Percentiles rank a stretch among this genome's conserved stretches.
These are phyloP conservation scores for Agrypnus murinus DNA, from an alignment of 2,888 invertebrate genomes.

Conservation along the genomic window DNA sequence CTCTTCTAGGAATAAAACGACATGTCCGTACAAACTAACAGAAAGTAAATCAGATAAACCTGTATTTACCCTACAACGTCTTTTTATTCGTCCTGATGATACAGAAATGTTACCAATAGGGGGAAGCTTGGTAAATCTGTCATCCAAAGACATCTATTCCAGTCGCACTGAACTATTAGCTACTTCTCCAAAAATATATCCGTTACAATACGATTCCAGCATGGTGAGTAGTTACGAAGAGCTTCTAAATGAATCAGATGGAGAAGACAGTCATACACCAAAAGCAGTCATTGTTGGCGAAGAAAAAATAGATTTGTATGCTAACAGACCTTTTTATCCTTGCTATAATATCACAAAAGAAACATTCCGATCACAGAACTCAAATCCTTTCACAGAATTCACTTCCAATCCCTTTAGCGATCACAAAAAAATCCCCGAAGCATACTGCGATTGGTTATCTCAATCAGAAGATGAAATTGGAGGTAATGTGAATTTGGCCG, in stretches of 20 bases:
- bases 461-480: conserved; percentile 62
- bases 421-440: conserved; percentile 62
- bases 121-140: conserved; percentile 36
- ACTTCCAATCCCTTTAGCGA: conserved; percentile 55
- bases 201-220: conserved; percentile 62
- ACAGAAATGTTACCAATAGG: conserved; percentile 40
- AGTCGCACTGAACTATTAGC: conserved; percentile 64
- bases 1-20: not conserved
- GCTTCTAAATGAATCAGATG: conserved; percentile 31
- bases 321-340: conserved; percentile 68
- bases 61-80: conserved; percentile 65
- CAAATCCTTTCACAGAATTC: conserved; percentile 55
- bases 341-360: conserved; percentile 58
- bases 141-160: conserved; percentile 59
- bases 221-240: conserved; percentile 42
- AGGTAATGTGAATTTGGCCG: conserved; percentile 66
- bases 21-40: not conserved
- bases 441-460: conserved; percentile 70
- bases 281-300: conserved; percentile 30
- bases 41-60: conserved; percentile 53
- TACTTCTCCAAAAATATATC: conserved; percentile 64
- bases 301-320: conserved; percentile 63
- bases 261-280: conserved; percentile 4
- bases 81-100: conserved; percentile 65
- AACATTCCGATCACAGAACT: conserved; percentile 1